These are phyloP conservation scores for Chiridota heheva DNA, from an alignment of 35 echinoderm and acorn worm genomes.

Conservation along the genomic window DNA sequence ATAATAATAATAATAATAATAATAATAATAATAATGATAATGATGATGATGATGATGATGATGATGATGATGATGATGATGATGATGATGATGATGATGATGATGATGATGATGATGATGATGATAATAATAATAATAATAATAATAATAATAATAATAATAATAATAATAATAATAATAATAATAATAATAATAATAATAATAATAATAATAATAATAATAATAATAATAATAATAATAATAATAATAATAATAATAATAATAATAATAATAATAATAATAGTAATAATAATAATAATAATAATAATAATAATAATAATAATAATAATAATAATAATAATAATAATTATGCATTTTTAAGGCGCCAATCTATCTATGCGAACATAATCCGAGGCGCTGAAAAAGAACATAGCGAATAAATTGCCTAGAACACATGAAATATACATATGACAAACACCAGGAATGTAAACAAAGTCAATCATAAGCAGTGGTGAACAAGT, in stretches of 20 bases:
- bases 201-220: constrained; percentile 1
- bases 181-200: not conserved
- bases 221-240: constrained; percentile 1
- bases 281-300: constrained; percentile 8
- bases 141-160: constrained; percentile 7
- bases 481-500: no score
- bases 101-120: not conserved
- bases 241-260: constrained; percentile 8
- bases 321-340: constrained; percentile 6
- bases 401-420: no score
- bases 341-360: no score
- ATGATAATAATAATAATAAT: not conserved
- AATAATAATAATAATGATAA: not conserved
- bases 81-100: constrained; percentile 4
- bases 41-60: not conserved
- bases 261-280: constrained; percentile 11
- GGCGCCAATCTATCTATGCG: not conserved
- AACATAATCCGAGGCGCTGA: no score
- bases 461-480: no score
- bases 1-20: not conserved
- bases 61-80: not conserved
- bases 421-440: no score
- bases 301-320: constrained; percentile 8
- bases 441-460: no score
- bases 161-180: constrained; percentile 5